These are phyloP conservation scores for Dasysyrphus tricinctus DNA, from an alignment of 2,888 invertebrate species.

Conservation along the genomic window DNA sequence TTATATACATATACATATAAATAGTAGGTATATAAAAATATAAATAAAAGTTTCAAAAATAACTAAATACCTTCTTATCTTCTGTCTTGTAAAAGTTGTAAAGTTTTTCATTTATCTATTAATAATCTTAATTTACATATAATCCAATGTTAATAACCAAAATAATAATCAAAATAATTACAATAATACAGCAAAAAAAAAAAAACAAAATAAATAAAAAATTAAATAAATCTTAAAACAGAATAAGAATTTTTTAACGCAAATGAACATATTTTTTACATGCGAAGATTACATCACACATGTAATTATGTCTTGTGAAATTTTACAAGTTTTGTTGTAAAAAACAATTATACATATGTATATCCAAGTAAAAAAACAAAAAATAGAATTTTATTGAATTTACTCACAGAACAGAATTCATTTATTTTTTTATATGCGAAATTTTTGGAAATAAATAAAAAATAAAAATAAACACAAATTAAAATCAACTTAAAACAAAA, in stretches of 20 bases:
- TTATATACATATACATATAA: conserved; percentile 22
- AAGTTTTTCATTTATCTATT: conserved; percentile 65
- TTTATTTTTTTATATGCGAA: conserved; percentile 75
- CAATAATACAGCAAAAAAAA: background rate
- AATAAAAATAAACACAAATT: conserved; percentile 36
- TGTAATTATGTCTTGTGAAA: conserved; percentile 66
- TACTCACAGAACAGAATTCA: conserved; percentile 73
- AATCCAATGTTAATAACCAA: conserved; percentile 66
- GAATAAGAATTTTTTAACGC: conserved; percentile 68
- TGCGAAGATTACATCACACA: conserved; percentile 57
- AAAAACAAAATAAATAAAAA: background rate
- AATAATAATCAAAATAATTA: conserved; percentile 66
- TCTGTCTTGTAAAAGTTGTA: conserved; percentile 72
- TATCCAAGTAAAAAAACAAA: conserved; percentile 56
- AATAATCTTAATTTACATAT: conserved; percentile 4
- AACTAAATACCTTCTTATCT: conserved; percentile 40
- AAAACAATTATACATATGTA: conserved; percentile 67
- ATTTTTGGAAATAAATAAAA: conserved; percentile 59
- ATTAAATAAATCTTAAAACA: conserved; percentile 30
- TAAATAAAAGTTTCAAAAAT: conserved; percentile 15
- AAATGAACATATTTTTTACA: conserved; percentile 75
- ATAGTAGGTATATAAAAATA: conserved; percentile 4
- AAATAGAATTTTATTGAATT: conserved; percentile 69
- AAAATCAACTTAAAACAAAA: conserved; percentile 13
- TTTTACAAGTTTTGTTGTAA: conserved; percentile 75